Evolutionary conservation across 2,888 invertebrate genomes (phyloP).

Genomic region (Melipona beecheii): DNA sequence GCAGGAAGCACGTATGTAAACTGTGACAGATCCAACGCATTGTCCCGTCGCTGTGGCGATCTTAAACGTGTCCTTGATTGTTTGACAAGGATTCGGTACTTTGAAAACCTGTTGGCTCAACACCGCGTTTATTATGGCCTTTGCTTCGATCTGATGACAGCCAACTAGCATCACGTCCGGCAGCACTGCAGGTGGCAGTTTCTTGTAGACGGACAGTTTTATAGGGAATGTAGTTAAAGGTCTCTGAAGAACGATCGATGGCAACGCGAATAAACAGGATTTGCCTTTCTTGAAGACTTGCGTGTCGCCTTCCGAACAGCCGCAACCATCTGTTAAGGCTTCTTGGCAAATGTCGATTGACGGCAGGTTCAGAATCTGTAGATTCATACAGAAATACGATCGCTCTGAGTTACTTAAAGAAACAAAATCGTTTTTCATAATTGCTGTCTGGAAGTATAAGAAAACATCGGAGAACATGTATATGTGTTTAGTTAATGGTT

Average conservation of each 20-base stretch:
- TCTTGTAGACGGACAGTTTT: slow-evolving; percentile 86
- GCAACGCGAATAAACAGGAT: slow-evolving; percentile 89
- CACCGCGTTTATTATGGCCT: slow-evolving; percentile 87
- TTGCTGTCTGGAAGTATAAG: too few species aligned
- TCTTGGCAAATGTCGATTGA: slow-evolving; percentile 88
- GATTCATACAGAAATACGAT: not conserved
- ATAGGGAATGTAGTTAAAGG: slow-evolving; percentile 86
- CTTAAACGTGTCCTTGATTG: slow-evolving; percentile 87
- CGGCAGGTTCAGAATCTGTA: slow-evolving; percentile 85
- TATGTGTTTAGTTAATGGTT: not conserved
- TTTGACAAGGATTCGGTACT: slow-evolving; percentile 85
- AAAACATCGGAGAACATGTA: not conserved
- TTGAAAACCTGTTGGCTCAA: slow-evolving; percentile 83
- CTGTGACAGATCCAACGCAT: slow-evolving; percentile 86
- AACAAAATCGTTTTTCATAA: too few species aligned
- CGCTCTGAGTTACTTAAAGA: too few species aligned
- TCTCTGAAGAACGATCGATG: slow-evolving; percentile 85
- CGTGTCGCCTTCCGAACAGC: slow-evolving; percentile 83
- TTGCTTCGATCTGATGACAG: slow-evolving; percentile 86
- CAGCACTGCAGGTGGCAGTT: slow-evolving; percentile 87
- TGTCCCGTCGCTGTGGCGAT: slow-evolving; percentile 85
- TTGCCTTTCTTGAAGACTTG: slow-evolving; percentile 87
- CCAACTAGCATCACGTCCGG: slow-evolving; percentile 88
- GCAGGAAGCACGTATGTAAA: slow-evolving; percentile 88
- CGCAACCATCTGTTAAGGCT: slow-evolving; percentile 80